Percentiles rank a stretch among this genome's conserved stretches.
Evolutionary conservation across 1,140 invertebrate genomes (phyloP).

Genomic region (Euwallacea fornicatus): DNA sequence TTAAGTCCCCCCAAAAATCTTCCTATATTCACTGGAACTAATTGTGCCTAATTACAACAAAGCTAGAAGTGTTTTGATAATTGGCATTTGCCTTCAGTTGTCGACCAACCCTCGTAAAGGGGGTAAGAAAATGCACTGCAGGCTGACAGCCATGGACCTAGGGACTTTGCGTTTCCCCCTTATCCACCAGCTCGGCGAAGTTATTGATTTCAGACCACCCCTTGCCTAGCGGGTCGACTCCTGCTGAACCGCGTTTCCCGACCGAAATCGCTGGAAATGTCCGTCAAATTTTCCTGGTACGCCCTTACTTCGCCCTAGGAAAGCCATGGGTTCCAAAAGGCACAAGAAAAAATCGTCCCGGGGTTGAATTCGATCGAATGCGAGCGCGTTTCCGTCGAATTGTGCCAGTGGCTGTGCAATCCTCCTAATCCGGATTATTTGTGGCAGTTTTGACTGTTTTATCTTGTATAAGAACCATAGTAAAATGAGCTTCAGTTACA

Average conservation of each 20-base stretch:
- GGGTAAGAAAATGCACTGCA: constrained; percentile 11
- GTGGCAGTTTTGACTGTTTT: too few species aligned
- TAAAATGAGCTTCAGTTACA: too few species aligned
- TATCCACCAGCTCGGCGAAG: constrained; percentile 13
- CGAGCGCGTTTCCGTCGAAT: neutral
- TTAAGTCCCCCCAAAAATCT: too few species aligned
- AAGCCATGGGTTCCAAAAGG: constrained; percentile 14
- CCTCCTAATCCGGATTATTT: too few species aligned
- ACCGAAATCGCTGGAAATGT: constrained; percentile 28
- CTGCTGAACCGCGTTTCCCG: constrained; percentile 18
- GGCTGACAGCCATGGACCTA: constrained; percentile 8
- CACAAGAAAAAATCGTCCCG: constrained; percentile 20
- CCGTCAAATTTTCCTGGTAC: constrained; percentile 9
- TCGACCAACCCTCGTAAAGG: too few species aligned
- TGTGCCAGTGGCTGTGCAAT: too few species aligned
- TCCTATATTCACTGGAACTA: too few species aligned
- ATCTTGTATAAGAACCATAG: too few species aligned
- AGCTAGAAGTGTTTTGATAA: too few species aligned
- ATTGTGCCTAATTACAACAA: too few species aligned
- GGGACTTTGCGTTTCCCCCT: constrained; percentile 24
- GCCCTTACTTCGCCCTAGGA: neutral
- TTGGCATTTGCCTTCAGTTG: too few species aligned
- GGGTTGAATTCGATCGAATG: constrained; percentile 9
- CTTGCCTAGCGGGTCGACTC: constrained; percentile 26
- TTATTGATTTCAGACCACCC: constrained; percentile 34